Base-by-base conservation (phyloP, 2,888 invertebrate genomes). In the Euspilapteryx auroguttella region DNA sequence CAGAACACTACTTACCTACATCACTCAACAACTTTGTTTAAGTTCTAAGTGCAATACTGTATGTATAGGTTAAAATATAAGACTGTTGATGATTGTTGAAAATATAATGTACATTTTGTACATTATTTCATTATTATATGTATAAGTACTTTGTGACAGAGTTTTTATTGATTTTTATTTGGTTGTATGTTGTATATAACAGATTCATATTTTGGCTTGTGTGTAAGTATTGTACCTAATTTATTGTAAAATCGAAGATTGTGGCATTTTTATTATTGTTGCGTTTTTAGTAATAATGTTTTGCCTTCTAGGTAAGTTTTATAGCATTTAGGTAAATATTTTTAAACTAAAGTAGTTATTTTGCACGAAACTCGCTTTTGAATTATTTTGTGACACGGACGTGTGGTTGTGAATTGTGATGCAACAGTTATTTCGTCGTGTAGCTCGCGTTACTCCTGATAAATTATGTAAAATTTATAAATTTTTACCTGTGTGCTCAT, bases 31-130 rank as follows among this genome's bases (percentile, higher is more conserved):
- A 36, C 39, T 40, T 43, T 44, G 46, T 37, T 44, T 42, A n/a
- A n/a, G n/a, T 40, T 14, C 10, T 44, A 45, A 47, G 73, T 75
- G 75, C 75, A 75, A 75, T 75, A 73, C 50, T 65, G 57, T 64
- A 64, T 65, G 65, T 61, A 50, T 56, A 56, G 25, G 29, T 54
- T 68, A 69, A 68, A 71, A 24, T 30, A 26, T 30, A 34, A 32
- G 73, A 75, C 73, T 75, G 73, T 75, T 75, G 59, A 66, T 65
- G 63, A 65, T 68, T 69, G 64, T 68, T 69, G 58, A 47, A 55
- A 47, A 23, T 21, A 35, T 62, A 61, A 64, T 71, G 68, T 66
- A 69, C 66, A 66, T 69, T 59, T 65, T 71, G 68, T 73, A 69
- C 63, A 66, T 69, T 68, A 56, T 55, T 58, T 51, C 63, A 64